Base-by-base conservation (phyloP, 2,797 vertebrate species). In the Botia kubotai region DNA sequence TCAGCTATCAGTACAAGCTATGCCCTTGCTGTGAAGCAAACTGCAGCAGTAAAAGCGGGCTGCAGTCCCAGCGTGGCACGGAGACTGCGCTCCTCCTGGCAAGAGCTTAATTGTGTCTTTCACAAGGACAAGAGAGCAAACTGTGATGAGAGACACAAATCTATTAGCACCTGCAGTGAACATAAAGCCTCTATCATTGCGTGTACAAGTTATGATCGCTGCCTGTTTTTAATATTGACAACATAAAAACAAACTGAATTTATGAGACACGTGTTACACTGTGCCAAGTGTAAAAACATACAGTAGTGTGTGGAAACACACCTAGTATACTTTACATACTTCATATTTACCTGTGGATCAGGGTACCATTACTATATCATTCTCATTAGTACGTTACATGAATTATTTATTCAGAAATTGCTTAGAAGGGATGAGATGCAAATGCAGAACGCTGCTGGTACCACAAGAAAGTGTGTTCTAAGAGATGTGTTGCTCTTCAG, bases 1-100 rank as follows among this genome's bases (percentile, higher is more conserved):
- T 79, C 81, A 77, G 71, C 68, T 79, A 83, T 68, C 66, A 81
- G 50, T 62, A 82, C 70, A 43, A 83, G 81, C 73, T 67, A 53
- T 85, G 83, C 77, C 83, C 87, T 86, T 86, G 85, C 83, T 62
- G 79, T 79, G 80, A 81, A 52, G n/a, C n/a, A 85, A 78, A 83
- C 83, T 85, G 80, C 82, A 78, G 83, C 80, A 83, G 80, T 84
- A 67, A 86, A 82, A 81, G 82, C 81, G 79, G 83, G 79, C 70
- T 80, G 63, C 55, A 72, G 73, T 76, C 73, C 84, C 80, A 83
- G 57, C 74, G 26, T 77, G 69, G 73, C 50, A 46, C 46, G 60
- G 70, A 80, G 82, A 46, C 46, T 82, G 69, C 48, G 66, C 72
- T 74, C 82, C 79, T 86, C 75, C 82, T 88, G 83, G 87, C 75